Conservation (phyloP, 2,113 vertebrate genomes). For the Eolophus roseicapilla region DNA sequence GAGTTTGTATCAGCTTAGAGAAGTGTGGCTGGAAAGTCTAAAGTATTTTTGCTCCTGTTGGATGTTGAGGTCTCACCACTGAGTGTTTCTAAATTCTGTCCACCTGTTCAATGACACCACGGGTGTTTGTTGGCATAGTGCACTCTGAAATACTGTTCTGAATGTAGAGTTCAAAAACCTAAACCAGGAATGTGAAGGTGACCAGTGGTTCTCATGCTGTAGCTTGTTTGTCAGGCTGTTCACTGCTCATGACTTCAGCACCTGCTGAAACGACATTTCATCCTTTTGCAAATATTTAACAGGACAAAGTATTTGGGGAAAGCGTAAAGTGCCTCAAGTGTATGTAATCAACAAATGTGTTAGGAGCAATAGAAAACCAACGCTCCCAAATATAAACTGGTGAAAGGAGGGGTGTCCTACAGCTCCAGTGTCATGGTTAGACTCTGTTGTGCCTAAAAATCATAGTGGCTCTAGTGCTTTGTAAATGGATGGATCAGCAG, state of each 20-base stretch:
- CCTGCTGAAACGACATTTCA: not conserved
- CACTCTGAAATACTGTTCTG: not conserved
- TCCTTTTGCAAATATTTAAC: not conserved
- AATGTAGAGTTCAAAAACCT: not conserved
- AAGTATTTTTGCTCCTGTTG: not conserved
- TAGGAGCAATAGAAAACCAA: not conserved
- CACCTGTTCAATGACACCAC: not conserved
- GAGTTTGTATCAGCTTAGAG: not conserved
- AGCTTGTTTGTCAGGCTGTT: not conserved
- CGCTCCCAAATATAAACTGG: not conserved
- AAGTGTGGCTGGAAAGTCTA: not conserved
- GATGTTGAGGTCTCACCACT: not conserved
- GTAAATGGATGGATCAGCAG: not conserved
- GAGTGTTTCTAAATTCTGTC: not conserved
- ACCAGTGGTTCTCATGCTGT: not conserved
- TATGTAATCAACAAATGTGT: not conserved
- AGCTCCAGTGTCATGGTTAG: not conserved
- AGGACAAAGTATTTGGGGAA: not conserved
- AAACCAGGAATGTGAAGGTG: not conserved
- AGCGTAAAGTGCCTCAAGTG: not conserved
- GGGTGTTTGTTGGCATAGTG: not conserved
- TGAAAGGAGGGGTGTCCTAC: not conserved
- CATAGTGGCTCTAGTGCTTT: not conserved
- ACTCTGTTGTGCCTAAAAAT: not conserved
- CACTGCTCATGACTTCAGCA: not conserved